These are phyloP conservation scores for Ramphastos sulfuratus DNA, from an alignment of 2,113 vertebrate genomes.

Conservation along the genomic window DNA sequence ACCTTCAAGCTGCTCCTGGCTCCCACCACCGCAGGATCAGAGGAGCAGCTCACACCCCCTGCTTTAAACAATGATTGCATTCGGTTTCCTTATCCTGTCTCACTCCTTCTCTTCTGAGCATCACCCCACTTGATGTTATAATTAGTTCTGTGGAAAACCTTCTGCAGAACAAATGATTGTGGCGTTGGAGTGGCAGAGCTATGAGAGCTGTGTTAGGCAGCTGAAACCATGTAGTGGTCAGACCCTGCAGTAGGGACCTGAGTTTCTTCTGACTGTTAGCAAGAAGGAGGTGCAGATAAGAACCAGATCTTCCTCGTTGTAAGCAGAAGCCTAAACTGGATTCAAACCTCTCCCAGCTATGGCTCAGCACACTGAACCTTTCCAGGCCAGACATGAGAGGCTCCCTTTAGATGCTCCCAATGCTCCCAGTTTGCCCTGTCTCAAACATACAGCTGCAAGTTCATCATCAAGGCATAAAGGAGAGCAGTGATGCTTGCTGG, in stretches of 20 bases:
- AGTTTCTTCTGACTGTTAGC: background rate
- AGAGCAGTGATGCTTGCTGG: background rate
- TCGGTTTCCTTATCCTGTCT: slow-evolving; percentile 76
- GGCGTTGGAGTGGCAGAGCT: slow-evolving; percentile 50
- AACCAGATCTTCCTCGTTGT: background rate
- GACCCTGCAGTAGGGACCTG: background rate
- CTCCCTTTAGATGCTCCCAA: accelerated
- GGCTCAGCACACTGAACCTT: background rate
- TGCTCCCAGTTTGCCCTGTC: background rate
- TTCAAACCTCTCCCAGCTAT: background rate
- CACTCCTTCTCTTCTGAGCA: slow-evolving; percentile 74
- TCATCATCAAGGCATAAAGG: background rate
- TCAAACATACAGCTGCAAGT: background rate
- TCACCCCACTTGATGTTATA: slow-evolving; percentile 79
- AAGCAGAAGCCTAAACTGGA: background rate
- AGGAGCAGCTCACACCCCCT: slow-evolving; percentile 74
- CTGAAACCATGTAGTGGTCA: slow-evolving; percentile 9
- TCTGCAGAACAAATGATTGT: slow-evolving; percentile 67
- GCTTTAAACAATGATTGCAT: slow-evolving; percentile 83
- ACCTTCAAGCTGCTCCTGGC: slow-evolving; percentile 77
- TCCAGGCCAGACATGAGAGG: background rate
- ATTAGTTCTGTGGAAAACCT: slow-evolving; percentile 78
- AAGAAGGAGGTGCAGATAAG: background rate
- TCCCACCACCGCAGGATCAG: slow-evolving; percentile 76
- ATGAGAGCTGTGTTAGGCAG: slow-evolving; percentile 29